A percentile compares a stretch with the other conserved stretches of the same genome.
Conservation (phyloP, 1,140 invertebrate species). For the Drosophila ambigua region DNA sequence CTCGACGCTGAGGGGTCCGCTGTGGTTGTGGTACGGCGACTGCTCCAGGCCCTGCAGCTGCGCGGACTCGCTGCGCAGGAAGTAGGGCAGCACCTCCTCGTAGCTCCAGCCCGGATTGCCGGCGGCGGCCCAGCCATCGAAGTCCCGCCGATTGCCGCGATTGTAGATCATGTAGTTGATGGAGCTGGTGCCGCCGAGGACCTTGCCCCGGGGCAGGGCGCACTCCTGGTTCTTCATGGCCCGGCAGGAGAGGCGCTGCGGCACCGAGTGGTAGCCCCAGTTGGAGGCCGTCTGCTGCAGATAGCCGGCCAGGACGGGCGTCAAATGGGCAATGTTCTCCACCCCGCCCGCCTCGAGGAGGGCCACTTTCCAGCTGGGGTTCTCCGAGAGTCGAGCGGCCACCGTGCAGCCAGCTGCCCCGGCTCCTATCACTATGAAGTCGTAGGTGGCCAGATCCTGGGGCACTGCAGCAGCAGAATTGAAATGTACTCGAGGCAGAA, state of each 20-base stretch:
- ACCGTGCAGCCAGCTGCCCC: constrained; percentile 89
- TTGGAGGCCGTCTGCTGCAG: constrained; percentile 86
- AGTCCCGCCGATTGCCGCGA: constrained; percentile 90
- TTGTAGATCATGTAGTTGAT: constrained; percentile 96
- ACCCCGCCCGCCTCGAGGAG: constrained; percentile 87
- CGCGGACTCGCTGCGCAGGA: constrained; percentile 86
- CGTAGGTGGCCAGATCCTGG: constrained; percentile 85
- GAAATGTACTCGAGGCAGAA: neutral
- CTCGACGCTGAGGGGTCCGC: constrained; percentile 85
- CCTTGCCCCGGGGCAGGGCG: constrained; percentile 87
- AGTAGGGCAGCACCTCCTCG: constrained; percentile 89
- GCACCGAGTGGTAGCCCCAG: constrained; percentile 89
- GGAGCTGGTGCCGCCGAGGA: constrained; percentile 90
- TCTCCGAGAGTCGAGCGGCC: constrained; percentile 87
- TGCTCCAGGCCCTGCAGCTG: constrained; percentile 85
- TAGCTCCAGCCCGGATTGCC: constrained; percentile 91
- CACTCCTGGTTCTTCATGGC: constrained; percentile 85
- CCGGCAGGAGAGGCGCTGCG: constrained; percentile 86
- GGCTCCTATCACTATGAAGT: constrained; percentile 91
- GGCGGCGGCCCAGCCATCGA: constrained; percentile 89
- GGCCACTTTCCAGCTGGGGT: constrained; percentile 86
- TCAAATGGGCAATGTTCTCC: constrained; percentile 88
- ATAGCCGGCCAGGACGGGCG: constrained; percentile 87
- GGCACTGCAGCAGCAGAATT: constrained; percentile 50
- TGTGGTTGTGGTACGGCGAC: constrained; percentile 85